Evolutionary conservation across 2,888 invertebrate genomes (phyloP), one percentile per base, ranked within the genome.

Genomic region (Acanthacorydalis orientalis): DNA sequence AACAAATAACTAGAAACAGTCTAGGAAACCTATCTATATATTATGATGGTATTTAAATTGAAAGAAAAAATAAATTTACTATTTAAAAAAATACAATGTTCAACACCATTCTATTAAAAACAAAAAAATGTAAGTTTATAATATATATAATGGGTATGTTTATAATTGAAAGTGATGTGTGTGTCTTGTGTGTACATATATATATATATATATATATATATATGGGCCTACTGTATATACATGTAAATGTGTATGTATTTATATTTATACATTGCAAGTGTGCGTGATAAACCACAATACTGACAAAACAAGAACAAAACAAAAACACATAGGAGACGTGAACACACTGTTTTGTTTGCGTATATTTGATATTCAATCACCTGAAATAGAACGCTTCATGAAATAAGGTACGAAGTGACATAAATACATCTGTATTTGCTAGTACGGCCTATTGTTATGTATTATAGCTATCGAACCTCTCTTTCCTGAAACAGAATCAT

Each of bases 381-480:
- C 41, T 31, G 12, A 23, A 23, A 23, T 23, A 23, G 23, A 23
- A 23, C 23, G 23, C 23, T 23, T 23, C 23, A 23, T 23, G 23
- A 23, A 23, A 23, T 23, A 23, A 23, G 23, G 23, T 23, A 23
- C 23, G 23, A 23, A 23, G 23, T 23, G 23, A 23, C 23, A 23
- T 23, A 23, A 23, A 23, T 23, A 23, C 23, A 23, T 23, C 23
- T 23, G 23, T 23, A 23, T 23, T 23, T 37, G 14, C 14, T 37
- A 37, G 37, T 37, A 37, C 37, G 37, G 37, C 14, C 37, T 37
- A 37, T 37, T 14, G 14, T 37, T 37, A 37, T 37, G 14, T 12
- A 37, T 37, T n/a, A 37, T 37, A 37, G 46, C 38, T 39, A 46
- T 12, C 11, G 46, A 46, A 39, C 46, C 46, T 46, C 46, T 46